Conservation (phyloP, 2,113 vertebrate genomes). For the Potamarius usumacintae region DNA sequence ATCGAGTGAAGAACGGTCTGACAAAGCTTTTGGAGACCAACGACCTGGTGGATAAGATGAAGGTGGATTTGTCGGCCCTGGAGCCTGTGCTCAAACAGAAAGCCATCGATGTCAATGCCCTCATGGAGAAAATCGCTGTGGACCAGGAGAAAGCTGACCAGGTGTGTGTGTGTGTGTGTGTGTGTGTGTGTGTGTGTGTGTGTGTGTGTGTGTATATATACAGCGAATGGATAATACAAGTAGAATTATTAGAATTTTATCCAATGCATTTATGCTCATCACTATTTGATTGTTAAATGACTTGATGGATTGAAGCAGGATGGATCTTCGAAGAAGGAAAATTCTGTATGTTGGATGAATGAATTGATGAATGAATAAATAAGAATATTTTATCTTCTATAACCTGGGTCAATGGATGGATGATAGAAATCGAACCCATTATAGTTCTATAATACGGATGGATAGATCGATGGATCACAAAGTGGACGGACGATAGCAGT, state of each 20-base stretch:
- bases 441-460: not conserved
- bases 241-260: not conserved
- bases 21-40: conserved; percentile 83
- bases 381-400: not conserved
- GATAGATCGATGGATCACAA: not conserved
- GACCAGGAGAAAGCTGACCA: conserved; percentile 82
- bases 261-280: no score
- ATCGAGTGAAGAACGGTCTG: conserved; percentile 82
- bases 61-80: conserved; percentile 81
- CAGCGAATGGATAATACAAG: not conserved
- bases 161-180: conserved; percentile 58
- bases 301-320: no score
- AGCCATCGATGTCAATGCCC: conserved; percentile 76
- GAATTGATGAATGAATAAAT: not conserved
- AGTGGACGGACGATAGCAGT: not conserved
- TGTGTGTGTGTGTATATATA: conserved; percentile 32
- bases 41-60: conserved; percentile 80
- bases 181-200: conserved; percentile 42
- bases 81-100: conserved; percentile 81
- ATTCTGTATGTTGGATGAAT: not conserved
- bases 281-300: no score
- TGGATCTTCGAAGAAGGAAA: no score
- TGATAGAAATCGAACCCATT: not conserved
- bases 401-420: not conserved
- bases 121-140: conserved; percentile 79